Percentiles rank a stretch among this genome's conserved stretches.
Conservation (phyloP, 2,888 invertebrate genomes). For the Pterobdella sp. region DNA sequence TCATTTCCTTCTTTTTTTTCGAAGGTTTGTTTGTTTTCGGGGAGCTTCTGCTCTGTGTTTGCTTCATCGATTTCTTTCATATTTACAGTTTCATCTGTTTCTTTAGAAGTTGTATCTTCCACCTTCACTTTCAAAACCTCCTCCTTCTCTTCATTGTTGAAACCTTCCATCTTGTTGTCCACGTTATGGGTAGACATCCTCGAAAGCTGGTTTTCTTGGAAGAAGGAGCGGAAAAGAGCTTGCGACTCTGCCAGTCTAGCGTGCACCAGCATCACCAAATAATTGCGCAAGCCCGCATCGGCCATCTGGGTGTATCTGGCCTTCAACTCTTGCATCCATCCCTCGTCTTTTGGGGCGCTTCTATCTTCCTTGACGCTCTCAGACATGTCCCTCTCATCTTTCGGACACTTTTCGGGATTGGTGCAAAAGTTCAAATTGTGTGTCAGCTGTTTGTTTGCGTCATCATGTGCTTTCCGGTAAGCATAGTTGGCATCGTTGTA, state of each 20-base stretch:
- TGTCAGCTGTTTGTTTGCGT: background rate
- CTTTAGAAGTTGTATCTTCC: background rate
- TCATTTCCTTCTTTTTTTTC: no score
- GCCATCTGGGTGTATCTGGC: background rate
- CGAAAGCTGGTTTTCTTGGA: background rate
- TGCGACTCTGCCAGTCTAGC: conserved; percentile 10
- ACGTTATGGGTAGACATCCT: background rate
- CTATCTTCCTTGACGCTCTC: background rate
- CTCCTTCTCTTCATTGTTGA: background rate
- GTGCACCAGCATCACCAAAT: conserved; percentile 16
- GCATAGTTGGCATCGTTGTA: background rate
- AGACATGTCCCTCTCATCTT: background rate
- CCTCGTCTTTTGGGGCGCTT: no score
- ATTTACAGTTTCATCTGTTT: background rate
- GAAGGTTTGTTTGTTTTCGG: no score
- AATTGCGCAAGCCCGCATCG: background rate
- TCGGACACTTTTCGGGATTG: background rate
- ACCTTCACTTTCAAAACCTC: background rate
- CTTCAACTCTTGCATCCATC: conserved; percentile 14
- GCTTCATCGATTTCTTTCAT: background rate
- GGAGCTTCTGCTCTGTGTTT: no score
- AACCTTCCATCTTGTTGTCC: background rate
- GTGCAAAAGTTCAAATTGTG: background rate
- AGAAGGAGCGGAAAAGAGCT: background rate
- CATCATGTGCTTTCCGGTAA: background rate